These are phyloP conservation scores for Falco novaeseelandiae DNA, from an alignment of 2,797 vertebrate species.

Conservation along the genomic window DNA sequence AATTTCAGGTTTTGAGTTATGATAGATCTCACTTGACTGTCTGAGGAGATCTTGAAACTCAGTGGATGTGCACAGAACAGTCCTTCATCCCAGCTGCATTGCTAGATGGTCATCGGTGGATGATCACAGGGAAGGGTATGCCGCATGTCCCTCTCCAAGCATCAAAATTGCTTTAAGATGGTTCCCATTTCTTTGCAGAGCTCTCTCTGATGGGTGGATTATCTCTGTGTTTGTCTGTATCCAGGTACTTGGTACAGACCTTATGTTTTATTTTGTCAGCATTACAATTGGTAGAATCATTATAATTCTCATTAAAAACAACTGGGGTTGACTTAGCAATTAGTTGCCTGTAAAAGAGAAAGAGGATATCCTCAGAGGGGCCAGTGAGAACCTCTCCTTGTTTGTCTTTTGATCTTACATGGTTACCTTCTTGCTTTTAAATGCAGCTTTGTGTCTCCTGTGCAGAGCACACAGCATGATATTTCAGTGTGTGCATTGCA, in stretches of 20 bases:
- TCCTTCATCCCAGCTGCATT: not conserved
- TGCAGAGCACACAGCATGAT: not conserved
- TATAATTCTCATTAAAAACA: constrained; percentile 32
- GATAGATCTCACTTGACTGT: not conserved
- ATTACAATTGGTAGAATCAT: not conserved
- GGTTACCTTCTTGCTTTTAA: constrained; percentile 13
- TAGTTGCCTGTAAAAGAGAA: constrained; percentile 12
- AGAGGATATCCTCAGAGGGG: constrained; percentile 29
- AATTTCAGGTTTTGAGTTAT: not conserved
- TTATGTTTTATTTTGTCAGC: not conserved
- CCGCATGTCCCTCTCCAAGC: not conserved
- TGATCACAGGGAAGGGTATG: not conserved
- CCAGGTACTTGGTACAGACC: not conserved
- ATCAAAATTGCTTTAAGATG: not conserved
- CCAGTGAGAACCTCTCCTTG: not conserved
- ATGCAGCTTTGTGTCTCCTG: not conserved
- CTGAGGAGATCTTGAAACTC: not conserved
- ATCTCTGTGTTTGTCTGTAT: not conserved
- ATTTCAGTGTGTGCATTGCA: not conserved
- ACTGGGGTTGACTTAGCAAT: not conserved
- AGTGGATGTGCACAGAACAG: rapidly evolving
- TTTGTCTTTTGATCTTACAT: constrained; percentile 41
- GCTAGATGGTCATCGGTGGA: not conserved
- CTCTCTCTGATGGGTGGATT: not conserved
- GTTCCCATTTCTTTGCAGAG: not conserved